Conservation (phyloP, 2,113 vertebrate species). For the Scortum barcoo region DNA sequence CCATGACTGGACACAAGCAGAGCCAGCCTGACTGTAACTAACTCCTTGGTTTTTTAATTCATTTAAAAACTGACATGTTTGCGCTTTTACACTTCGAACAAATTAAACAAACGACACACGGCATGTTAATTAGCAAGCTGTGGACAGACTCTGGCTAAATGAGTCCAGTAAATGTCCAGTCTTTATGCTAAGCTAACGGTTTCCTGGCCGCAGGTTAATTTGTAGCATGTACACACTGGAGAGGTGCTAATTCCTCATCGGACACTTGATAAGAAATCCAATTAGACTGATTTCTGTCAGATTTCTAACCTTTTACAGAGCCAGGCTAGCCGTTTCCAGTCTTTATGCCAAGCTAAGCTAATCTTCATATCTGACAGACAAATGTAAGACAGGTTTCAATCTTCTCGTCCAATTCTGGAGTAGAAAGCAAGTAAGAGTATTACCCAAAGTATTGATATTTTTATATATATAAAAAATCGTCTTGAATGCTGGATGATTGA, state of each 20-base stretch:
- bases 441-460: not conserved
- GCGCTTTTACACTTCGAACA: not conserved
- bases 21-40: not conserved
- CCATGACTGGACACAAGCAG: not conserved
- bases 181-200: not conserved
- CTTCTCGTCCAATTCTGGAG: not conserved
- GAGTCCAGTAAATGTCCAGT: not conserved
- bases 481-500: no score
- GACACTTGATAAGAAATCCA: not conserved
- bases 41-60: no score
- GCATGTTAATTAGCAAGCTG: no score
- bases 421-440: not conserved
- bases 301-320: not conserved
- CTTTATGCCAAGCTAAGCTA: constrained; percentile 1
- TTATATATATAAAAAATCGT: no score
- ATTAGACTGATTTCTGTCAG: not conserved
- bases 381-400: not conserved
- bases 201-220: not conserved
- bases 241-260: not conserved
- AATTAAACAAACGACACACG: not conserved
- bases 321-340: not conserved
- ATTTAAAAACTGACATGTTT: no score
- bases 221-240: not conserved
- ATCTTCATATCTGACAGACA: not conserved
- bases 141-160: not conserved